Conservation (phyloP, 2,888 invertebrate genomes). For the Polydesmus complanatus region DNA sequence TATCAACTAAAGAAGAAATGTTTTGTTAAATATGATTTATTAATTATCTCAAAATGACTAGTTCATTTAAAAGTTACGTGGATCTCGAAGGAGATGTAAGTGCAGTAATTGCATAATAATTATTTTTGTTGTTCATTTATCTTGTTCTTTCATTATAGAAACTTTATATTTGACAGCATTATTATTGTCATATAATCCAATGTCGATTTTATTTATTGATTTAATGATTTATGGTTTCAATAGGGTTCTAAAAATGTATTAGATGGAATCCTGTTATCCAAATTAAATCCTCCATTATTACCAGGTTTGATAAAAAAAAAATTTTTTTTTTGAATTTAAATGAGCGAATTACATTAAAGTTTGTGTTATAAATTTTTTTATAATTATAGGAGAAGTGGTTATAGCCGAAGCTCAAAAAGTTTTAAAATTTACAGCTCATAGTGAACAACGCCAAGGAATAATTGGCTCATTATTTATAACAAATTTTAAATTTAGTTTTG, state of each 20-base stretch:
- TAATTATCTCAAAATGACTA: constrained; percentile 10
- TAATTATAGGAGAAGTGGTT: constrained; percentile 55
- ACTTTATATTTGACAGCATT: no score
- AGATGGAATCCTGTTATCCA: not conserved
- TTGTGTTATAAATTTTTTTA: constrained; percentile 1
- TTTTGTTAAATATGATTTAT: no score
- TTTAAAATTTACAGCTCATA: constrained; percentile 65
- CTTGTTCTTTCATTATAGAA: not conserved
- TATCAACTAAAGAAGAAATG: no score
- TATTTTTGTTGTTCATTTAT: not conserved
- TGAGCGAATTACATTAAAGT: not conserved
- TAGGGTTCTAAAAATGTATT: not conserved
- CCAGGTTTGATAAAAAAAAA: not conserved
- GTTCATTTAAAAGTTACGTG: constrained; percentile 9
- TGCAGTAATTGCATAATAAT: not conserved
- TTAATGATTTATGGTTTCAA: no score
- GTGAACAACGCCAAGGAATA: constrained; percentile 61
- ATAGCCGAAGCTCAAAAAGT: constrained; percentile 69
- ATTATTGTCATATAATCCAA: no score
- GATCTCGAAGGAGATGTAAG: constrained; percentile 10
- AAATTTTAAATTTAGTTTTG: constrained; percentile 82
- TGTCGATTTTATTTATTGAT: no score
- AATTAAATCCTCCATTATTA: not conserved
- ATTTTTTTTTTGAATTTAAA: not conserved
- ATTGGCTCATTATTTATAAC: constrained; percentile 76